phyloP scores from a whole-genome alignment of 2,797 vertebrate species.

The Cheirogaleus major region DNA sequence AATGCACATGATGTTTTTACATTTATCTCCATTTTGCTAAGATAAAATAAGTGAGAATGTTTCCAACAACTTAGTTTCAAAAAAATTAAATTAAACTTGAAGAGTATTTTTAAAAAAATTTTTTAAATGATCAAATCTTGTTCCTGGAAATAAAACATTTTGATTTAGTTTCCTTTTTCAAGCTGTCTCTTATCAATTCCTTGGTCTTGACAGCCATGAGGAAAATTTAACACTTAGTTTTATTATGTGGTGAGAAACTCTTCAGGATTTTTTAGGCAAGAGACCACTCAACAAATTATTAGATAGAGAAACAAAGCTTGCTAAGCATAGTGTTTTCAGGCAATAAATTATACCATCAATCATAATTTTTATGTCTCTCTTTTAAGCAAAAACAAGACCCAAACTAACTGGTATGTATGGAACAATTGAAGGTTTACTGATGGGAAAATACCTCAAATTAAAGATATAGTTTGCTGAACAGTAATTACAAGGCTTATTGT shows the following conservation, averaged over 20 bases:
- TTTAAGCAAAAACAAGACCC: slow-evolving; percentile 52
- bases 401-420: slow-evolving; percentile 44
- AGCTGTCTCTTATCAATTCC: not conserved
- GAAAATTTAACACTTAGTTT: slow-evolving; percentile 31
- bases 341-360: not conserved
- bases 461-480: not conserved
- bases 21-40: slow-evolving; percentile 47
- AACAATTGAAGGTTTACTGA: slow-evolving; percentile 16
- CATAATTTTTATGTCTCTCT: slow-evolving; percentile 52
- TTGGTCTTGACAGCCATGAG: slow-evolving; percentile 37
- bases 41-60: slow-evolving; percentile 34
- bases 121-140: slow-evolving; percentile 50
- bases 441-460: slow-evolving; percentile 40
- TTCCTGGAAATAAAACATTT: slow-evolving; percentile 59
- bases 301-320: slow-evolving; percentile 41
- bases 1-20: slow-evolving; percentile 5
- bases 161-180: slow-evolving; percentile 35
- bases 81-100: slow-evolving; percentile 53
- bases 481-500: slow-evolving; percentile 54
- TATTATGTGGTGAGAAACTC: slow-evolving; percentile 27
- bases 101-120: not conserved
- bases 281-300: slow-evolving; percentile 41
- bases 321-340: slow-evolving; percentile 27
- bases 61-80: slow-evolving; percentile 35
- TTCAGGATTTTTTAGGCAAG: slow-evolving; percentile 18